Base-by-base conservation (phyloP, 2,797 vertebrate species). In the Lacerta bilineata region DNA sequence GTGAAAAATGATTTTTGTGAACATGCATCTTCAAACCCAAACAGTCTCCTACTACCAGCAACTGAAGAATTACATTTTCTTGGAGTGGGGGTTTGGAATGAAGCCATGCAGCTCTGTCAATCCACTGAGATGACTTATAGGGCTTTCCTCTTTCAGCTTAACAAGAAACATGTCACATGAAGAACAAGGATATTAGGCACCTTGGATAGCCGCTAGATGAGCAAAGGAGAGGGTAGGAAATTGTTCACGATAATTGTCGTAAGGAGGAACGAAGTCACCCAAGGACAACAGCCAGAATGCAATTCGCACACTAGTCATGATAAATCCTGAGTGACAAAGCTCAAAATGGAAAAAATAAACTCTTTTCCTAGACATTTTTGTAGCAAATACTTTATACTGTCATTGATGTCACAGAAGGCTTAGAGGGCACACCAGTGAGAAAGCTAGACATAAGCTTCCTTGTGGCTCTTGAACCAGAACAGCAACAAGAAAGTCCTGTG, bases 1-100 rank as follows among this genome's bases (percentile, higher is more conserved):
- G 50, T 92, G 92, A 94, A 94, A 96, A 93, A 95, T 84, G 75
- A 86, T 88, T 76, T 81, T 81, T 82, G 80, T 90, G 86, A 90
- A 88, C 93, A 89, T 91, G 91, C 90, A 79, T 91, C 90, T 93
- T 94, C 81, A 69, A 80, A 80, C 0, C 8, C 2, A 41, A 79
- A 29, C 18, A 27, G 17, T 43, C 69, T 91, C 91, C 87, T 80
- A 68, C 10, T 74, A 33, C 1, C 85, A 92, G 6, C 13, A 83
- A 46, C 41, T 43, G 66, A 89, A 89, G 91, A 89, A 93, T 90
- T 87, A 80, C 76, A 43, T 18, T 89, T 88, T 93, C 50, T 55
- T 55, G 13, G 13, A 55, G 13, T 15, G 50, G n/a, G 11, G 8
- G 4, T 18, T 86, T 83, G 88, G 89, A 91, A 85, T 69, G 71